A percentile compares a stretch with the other conserved stretches of the same genome.
These are phyloP conservation scores for Parnassius orleans DNA, from an alignment of 2,888 invertebrate genomes.

Conservation along the genomic window DNA sequence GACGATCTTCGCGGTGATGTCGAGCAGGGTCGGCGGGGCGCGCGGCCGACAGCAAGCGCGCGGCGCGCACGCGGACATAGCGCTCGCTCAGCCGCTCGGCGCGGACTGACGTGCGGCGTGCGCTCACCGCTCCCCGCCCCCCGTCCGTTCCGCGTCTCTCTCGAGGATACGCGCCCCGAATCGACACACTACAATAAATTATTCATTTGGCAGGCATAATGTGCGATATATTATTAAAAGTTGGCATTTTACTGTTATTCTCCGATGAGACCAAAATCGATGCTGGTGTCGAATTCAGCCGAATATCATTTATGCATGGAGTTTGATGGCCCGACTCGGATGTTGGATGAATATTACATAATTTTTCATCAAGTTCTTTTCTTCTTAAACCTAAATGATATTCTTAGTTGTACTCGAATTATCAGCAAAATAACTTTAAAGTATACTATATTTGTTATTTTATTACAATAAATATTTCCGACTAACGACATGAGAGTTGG, in stretches of 20 bases:
- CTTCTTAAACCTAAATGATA: too few relatives aligned
- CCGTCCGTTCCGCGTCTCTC: constrained; percentile 36
- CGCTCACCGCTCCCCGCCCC: constrained; percentile 41
- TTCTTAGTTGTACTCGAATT: too few relatives aligned
- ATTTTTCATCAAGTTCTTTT: background rate
- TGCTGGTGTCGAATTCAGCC: constrained; percentile 30
- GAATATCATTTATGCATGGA: constrained; percentile 29
- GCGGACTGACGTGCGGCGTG: constrained; percentile 67
- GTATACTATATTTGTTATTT: too few relatives aligned
- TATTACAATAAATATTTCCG: background rate
- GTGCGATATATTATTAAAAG: constrained; percentile 80
- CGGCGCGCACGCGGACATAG: constrained; percentile 77
- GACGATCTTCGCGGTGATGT: constrained; percentile 91
- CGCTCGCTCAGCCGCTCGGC: constrained; percentile 78
- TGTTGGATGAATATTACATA: constrained; percentile 1
- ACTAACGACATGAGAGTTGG: constrained; percentile 8
- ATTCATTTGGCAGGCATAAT: constrained; percentile 79
- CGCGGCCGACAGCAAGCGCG: constrained; percentile 79
- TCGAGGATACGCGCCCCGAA: constrained; percentile 45
- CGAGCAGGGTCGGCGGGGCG: constrained; percentile 88
- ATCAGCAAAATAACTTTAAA: too few relatives aligned
- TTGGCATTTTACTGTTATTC: constrained; percentile 74
- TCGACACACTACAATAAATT: constrained; percentile 77
- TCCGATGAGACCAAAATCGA: constrained; percentile 54
- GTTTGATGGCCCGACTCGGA: constrained; percentile 13